Base-by-base conservation (phyloP, 2,888 invertebrate genomes). In the Bibio marci region DNA sequence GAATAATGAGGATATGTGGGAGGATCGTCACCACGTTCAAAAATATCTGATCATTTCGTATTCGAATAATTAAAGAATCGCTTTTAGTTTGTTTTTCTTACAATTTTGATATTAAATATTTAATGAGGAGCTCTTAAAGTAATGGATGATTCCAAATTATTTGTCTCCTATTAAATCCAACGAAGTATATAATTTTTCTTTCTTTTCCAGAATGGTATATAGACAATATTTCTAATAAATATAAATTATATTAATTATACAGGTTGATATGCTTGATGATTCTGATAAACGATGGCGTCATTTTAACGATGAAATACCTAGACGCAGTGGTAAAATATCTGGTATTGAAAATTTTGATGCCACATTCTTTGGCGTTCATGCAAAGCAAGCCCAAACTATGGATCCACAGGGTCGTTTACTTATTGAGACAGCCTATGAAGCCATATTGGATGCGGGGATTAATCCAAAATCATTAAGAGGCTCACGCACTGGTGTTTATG, bases 231-330 rank as follows among this genome's bases (percentile, higher is more conserved):
- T n/a, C n/a, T n/a, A n/a, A n/a, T n/a, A n/a, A n/a, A n/a, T n/a
- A n/a, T n/a, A n/a, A n/a, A n/a, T n/a, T n/a, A n/a, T n/a, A n/a
- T 26, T 26, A 26, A 8, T 26, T 22, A 8, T 22, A 22, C 8
- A 79, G 65, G 71, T 80, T 47, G 88, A 92, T 52, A 73, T 91
- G 67, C 74, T 90, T 41, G 82, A 85, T 38, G 80, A 75, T 18
- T 81, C 82, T 51, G 73, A 73, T 44, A 68, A 77, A 30, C 69
- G 87, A 46, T 90, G 86, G 87, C 67, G 70, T 41, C 64, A 71
- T 22, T 66, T 67, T n/a, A 74, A 77, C 50, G 73, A 76, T 1
- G 80, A 81, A 52, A 76, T 83, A 45, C 83, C 83, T 0, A 72
- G 71, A 47, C 64, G 80, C 10, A 72, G 73, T 0, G 86, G 85